Conservation (phyloP, 2,888 invertebrate genomes). For the Sisyra terminalis region DNA sequence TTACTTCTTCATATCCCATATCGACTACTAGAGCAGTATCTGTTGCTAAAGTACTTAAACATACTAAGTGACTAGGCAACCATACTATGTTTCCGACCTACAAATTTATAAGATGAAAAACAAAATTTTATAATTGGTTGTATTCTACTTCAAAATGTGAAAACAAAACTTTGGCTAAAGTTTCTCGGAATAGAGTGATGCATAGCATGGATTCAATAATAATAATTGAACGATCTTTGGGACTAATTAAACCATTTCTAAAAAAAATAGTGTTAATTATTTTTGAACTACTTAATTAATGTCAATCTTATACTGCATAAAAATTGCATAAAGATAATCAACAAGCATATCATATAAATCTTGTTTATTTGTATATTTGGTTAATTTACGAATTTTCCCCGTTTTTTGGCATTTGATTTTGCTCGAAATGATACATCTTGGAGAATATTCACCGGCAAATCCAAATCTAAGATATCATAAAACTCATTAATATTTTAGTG, state of each 20-base stretch:
- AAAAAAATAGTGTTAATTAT: constrained; percentile 12
- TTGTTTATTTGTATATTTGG: constrained; percentile 42
- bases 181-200: constrained; percentile 66
- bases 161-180: constrained; percentile 81
- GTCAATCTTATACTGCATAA: not conserved
- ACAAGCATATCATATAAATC: constrained; percentile 75
- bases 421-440: constrained; percentile 73
- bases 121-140: too few species aligned
- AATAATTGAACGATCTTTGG: constrained; percentile 83
- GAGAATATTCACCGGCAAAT: constrained; percentile 77
- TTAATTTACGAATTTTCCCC: constrained; percentile 40
- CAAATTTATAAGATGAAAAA: too few species aligned
- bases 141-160: constrained; percentile 68
- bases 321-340: constrained; percentile 57
- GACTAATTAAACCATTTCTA: constrained; percentile 78
- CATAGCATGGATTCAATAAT: constrained; percentile 81
- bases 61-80: constrained; percentile 72
- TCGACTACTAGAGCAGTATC: constrained; percentile 73
- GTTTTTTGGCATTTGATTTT: constrained; percentile 51
- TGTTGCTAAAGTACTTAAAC: constrained; percentile 67
- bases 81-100: constrained; percentile 62
- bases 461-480: constrained; percentile 51
- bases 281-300: constrained; percentile 8
- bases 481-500: constrained; percentile 7
- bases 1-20: constrained; percentile 73